Percentiles rank a stretch among this genome's conserved stretches.
phyloP scores from a whole-genome alignment of 2,113 vertebrate species.

The Aegithalos caudatus region DNA sequence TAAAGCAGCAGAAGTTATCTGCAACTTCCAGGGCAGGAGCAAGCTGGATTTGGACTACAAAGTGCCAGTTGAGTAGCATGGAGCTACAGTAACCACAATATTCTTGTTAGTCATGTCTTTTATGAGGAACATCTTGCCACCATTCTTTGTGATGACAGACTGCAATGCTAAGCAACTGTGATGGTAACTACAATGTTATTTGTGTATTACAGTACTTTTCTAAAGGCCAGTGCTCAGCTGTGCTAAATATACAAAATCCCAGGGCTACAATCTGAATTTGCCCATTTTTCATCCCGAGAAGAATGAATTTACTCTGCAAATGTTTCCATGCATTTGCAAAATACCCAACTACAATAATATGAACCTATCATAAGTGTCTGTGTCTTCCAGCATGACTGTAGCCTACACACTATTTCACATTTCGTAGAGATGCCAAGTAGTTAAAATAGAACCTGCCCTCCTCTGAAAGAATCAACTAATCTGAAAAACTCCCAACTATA shows the following conservation, averaged over 20 bases:
- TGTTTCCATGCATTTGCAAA: neutral
- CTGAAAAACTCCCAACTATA: neutral
- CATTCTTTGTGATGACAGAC: neutral
- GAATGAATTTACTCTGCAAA: neutral
- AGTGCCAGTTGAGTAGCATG: neutral
- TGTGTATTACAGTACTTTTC: neutral
- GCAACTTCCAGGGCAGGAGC: neutral
- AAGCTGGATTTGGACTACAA: neutral
- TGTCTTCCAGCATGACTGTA: neutral
- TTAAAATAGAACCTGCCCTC: neutral
- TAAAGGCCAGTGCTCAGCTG: neutral
- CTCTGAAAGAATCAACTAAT: neutral
- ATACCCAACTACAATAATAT: neutral
- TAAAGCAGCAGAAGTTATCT: neutral
- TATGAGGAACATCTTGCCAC: neutral
- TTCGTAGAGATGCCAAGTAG: neutral
- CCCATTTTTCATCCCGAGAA: neutral
- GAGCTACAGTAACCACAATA: neutral
- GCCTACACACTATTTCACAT: neutral
- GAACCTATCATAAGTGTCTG: neutral
- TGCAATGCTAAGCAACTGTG: neutral
- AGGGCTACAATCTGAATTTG: neutral
- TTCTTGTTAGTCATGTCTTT: neutral
- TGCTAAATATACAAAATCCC: neutral
- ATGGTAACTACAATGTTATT: neutral